These are phyloP conservation scores for Latrodectus hesperus DNA, from an alignment of 2,888 invertebrate genomes.

Conservation along the genomic window DNA sequence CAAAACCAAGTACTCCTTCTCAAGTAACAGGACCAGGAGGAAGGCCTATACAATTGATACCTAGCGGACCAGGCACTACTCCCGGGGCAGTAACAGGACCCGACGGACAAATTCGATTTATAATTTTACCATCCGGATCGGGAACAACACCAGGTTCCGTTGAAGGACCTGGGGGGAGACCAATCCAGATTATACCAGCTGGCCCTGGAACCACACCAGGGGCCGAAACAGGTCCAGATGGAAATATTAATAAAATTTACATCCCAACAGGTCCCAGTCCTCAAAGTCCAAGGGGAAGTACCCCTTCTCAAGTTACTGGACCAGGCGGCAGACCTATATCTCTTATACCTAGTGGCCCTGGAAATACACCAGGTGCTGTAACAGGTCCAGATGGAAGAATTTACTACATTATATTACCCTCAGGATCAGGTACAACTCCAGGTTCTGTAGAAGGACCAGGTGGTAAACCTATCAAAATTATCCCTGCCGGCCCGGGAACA, in stretches of 20 bases:
- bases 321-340: too few species aligned
- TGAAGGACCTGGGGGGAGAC: too few species aligned
- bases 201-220: neutral
- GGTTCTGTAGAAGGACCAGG: too few species aligned
- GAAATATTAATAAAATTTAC: neutral
- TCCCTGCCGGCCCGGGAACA: neutral
- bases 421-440: conserved; percentile 32
- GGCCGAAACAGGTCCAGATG: neutral
- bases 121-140: neutral
- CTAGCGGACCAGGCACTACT: too few species aligned
- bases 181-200: neutral
- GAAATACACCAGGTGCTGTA: neutral
- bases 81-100: conserved; percentile 10
- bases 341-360: neutral
- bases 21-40: too few species aligned
- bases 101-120: neutral
- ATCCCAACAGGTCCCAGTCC: neutral
- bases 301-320: conserved; percentile 9
- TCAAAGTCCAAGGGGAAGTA: neutral
- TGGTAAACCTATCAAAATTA: neutral
- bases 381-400: conserved; percentile 13
- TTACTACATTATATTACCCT: neutral
- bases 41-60: too few species aligned
- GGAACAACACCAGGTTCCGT: neutral
- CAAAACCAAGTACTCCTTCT: conserved; percentile 23